Conservation (phyloP, 2,888 invertebrate genomes). For the Eurois occulta region DNA sequence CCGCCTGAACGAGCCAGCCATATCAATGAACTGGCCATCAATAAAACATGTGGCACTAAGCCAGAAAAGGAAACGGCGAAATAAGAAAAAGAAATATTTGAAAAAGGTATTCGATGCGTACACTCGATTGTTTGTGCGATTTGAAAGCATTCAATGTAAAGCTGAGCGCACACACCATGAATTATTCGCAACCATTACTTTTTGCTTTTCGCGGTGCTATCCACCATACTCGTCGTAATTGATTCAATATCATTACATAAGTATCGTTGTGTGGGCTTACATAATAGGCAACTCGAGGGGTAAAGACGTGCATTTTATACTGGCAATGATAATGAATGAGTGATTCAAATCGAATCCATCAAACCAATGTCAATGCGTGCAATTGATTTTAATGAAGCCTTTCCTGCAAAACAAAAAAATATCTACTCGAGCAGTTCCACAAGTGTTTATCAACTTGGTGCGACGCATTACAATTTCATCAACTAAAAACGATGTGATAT, state of each 20-base stretch:
- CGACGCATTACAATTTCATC: slow-evolving; percentile 23
- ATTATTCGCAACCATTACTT: slow-evolving; percentile 80
- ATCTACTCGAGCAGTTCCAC: neutral
- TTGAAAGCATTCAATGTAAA: slow-evolving; percentile 88
- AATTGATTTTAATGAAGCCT: slow-evolving; percentile 46
- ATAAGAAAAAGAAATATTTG: slow-evolving; percentile 89
- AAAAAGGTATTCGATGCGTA: slow-evolving; percentile 86
- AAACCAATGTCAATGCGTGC: slow-evolving; percentile 49
- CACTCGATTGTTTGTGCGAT: slow-evolving; percentile 87
- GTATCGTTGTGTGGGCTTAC: slow-evolving; percentile 77
- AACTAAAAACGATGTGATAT: slow-evolving; percentile 16
- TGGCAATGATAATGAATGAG: slow-evolving; percentile 59
- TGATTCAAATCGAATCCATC: slow-evolving; percentile 49
- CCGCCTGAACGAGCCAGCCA: slow-evolving; percentile 89
- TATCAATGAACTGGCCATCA: slow-evolving; percentile 90
- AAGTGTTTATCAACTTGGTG: slow-evolving; percentile 28
- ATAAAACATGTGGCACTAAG: slow-evolving; percentile 90
- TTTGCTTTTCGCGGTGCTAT: slow-evolving; percentile 72
- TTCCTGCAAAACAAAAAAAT: slow-evolving; percentile 34
- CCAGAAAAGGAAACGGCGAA: slow-evolving; percentile 89
- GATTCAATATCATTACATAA: slow-evolving; percentile 83
- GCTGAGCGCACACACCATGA: slow-evolving; percentile 82
- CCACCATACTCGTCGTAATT: slow-evolving; percentile 79
- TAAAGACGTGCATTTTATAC: slow-evolving; percentile 52
- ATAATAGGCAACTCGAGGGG: slow-evolving; percentile 63